Percentiles rank a stretch among this genome's conserved stretches.
phyloP scores from a whole-genome alignment of 2,888 invertebrate genomes.

The Brenthis daphne region DNA sequence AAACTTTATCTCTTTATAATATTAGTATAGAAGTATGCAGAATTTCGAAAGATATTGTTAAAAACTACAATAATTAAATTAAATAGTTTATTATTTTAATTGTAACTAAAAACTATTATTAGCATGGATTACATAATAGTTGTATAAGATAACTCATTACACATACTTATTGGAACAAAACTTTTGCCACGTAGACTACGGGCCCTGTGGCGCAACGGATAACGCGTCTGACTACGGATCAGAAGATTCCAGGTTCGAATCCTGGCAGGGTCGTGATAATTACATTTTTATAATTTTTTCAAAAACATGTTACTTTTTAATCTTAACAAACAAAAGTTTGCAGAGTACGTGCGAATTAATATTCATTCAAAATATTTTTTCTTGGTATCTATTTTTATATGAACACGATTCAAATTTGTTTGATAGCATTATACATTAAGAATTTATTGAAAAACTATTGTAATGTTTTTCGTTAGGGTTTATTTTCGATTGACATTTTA shows the following conservation, averaged over 20 bases:
- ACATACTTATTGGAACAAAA: neutral
- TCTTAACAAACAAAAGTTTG: slow-evolving; percentile 68
- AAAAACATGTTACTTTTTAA: slow-evolving; percentile 55
- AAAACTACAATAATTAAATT: too few species aligned
- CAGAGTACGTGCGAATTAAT: slow-evolving; percentile 55
- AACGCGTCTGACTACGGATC: slow-evolving; percentile 88
- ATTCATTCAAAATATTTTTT: slow-evolving; percentile 44
- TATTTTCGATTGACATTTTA: slow-evolving; percentile 39
- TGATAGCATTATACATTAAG: slow-evolving; percentile 34
- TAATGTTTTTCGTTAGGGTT: slow-evolving; percentile 38
- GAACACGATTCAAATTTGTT: slow-evolving; percentile 52
- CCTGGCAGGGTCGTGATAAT: slow-evolving; percentile 80
- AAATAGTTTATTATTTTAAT: too few species aligned
- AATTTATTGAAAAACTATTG: slow-evolving; percentile 38
- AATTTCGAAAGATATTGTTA: neutral
- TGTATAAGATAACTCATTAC: neutral
- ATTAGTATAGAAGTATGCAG: neutral
- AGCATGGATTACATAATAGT: neutral
- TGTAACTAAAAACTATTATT: too few species aligned
- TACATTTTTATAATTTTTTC: slow-evolving; percentile 35
- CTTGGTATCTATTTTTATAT: slow-evolving; percentile 48
- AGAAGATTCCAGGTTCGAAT: slow-evolving; percentile 86
- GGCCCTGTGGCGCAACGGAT: slow-evolving; percentile 86
- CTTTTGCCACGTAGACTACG: slow-evolving; percentile 10
- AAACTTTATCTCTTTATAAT: too few species aligned